Evolutionary conservation across 2,888 invertebrate species (phyloP).

Genomic region (Crematogaster levior): DNA sequence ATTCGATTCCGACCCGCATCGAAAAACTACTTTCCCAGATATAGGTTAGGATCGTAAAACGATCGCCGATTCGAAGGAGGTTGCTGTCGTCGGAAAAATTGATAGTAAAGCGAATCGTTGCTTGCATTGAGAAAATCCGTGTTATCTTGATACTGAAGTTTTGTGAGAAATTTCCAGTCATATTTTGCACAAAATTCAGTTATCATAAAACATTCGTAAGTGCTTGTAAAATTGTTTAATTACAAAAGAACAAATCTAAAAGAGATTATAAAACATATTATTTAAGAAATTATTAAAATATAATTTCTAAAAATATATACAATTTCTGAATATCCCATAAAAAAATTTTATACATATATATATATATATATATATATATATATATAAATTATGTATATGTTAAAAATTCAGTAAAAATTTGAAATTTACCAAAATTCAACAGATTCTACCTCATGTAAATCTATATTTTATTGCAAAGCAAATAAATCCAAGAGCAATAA

Average conservation of each 20-base stretch:
- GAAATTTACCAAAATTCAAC: not conserved
- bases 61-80: slow-evolving; percentile 39
- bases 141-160: not conserved
- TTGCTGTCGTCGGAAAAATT: slow-evolving; percentile 23
- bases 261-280: not conserved
- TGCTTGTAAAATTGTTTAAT: not conserved
- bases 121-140: not conserved
- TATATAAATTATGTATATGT: too few relatives aligned
- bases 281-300: too few relatives aligned
- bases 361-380: too few relatives aligned
- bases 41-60: slow-evolving; percentile 53
- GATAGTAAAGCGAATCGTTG: slow-evolving; percentile 34
- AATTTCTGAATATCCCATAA: not conserved
- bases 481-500: not conserved
- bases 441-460: not conserved
- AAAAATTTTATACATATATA: not conserved
- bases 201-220: not conserved
- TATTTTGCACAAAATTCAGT: not conserved
- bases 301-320: not conserved
- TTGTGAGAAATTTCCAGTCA: not conserved
- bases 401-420: not conserved
- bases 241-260: not conserved
- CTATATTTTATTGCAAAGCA: not conserved
- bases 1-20: slow-evolving; percentile 36
- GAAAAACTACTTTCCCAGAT: slow-evolving; percentile 49